These are phyloP conservation scores for Drosophila miranda DNA, from an alignment of 1,140 invertebrate species.

Conservation along the genomic window DNA sequence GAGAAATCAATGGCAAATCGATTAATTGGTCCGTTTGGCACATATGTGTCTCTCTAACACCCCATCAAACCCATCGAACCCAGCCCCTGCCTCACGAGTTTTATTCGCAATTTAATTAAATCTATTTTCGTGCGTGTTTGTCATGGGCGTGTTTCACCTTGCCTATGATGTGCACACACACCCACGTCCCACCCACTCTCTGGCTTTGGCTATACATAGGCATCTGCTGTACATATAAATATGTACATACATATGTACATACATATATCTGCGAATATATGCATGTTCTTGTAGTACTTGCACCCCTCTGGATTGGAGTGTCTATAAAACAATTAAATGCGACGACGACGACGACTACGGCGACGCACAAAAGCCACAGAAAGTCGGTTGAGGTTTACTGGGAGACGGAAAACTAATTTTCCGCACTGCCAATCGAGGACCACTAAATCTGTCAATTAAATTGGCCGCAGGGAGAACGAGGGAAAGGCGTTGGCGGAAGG, in stretches of 20 bases:
- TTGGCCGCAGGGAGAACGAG: constrained; percentile 73
- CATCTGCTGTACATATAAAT: constrained; percentile 5
- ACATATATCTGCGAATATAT: constrained; percentile 4
- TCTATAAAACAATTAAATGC: constrained; percentile 80
- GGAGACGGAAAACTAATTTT: constrained; percentile 80
- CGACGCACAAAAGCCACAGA: constrained; percentile 56
- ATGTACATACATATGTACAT: constrained; percentile 6
- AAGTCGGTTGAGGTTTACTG: constrained; percentile 61
- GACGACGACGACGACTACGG: constrained; percentile 15
- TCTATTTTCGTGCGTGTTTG: constrained; percentile 73
- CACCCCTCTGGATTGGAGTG: constrained; percentile 48
- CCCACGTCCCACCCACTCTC: constrained; percentile 12
- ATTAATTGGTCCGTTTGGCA: constrained; percentile 65
- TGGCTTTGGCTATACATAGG: not conserved
- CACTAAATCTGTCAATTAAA: constrained; percentile 81
- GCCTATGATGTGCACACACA: constrained; percentile 41
- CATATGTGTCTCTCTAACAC: constrained; percentile 23
- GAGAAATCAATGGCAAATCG: constrained; percentile 66
- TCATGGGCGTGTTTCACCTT: constrained; percentile 71
- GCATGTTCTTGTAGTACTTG: constrained; percentile 11
- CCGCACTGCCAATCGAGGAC: constrained; percentile 76
- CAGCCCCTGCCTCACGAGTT: constrained; percentile 45
- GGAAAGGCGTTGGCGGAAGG: not conserved
- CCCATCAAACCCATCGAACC: not conserved
- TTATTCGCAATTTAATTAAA: constrained; percentile 80